Base-by-base conservation (phyloP, 2,888 invertebrate genomes). In the Pristionchus arcanus region DNA sequence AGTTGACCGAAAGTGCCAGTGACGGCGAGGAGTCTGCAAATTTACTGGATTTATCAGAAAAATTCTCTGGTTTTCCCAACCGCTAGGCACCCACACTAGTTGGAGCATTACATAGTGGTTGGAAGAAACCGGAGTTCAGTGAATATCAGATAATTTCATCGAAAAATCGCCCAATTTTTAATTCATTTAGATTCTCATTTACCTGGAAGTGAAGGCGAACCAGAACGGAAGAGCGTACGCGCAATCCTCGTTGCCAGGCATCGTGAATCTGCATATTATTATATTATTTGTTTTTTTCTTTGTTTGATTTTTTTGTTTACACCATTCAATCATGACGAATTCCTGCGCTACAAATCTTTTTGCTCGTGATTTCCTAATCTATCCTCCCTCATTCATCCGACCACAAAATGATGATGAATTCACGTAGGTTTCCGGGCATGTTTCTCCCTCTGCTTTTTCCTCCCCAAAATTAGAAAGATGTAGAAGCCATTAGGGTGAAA, bases 151-250 rank as follows among this genome's bases (percentile, higher is more conserved):
- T 49, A 49, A 49, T 49, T 49, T 49, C 5, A 13, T 11, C 42
- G 42, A 49, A 49, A 49, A 11, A 9, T 7, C 5, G 42, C 3
- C 9, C 9, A 49, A 11, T 49, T 49, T 49, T 42, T 42, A 42
- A 42, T 42, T 42, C 42, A 42, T 5, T 42, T 25, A 13, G 28
- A n/a, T 68, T 68, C 11, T 68, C 4, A 68, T 15, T 37, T 37
- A 77, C 81, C 81, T 81, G 21, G 55, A 42, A 16, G 74, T 59
- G 55, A 88, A 88, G 5, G 87, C 87, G 34, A 88, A 53, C 55
- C 55, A 53, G 87, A 88, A 88, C 19, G 87, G 87, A 2, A 88
- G 53, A 55, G 87, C 74, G 74, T 88, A 88, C 19, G 53, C 87
- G 74, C 87, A 88, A 19, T 49, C 34, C 11, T 88, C 74, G 16